Base-by-base conservation (phyloP, 2,113 vertebrate genomes). In the Anolis carolinensis region DNA sequence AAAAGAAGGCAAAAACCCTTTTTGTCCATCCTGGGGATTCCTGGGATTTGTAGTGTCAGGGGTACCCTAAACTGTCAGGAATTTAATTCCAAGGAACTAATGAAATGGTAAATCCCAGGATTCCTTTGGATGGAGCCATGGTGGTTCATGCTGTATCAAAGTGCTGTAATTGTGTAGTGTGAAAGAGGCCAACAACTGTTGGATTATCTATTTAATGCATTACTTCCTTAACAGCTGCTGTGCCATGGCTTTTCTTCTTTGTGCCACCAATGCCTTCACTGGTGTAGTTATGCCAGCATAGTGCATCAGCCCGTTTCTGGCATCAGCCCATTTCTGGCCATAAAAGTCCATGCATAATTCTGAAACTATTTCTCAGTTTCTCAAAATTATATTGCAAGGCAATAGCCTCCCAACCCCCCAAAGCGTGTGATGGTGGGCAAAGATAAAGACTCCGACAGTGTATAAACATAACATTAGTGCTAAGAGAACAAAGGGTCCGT, bases 391-490 rank as follows among this genome's bases (percentile, higher is more conserved):
- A 55, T 68, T 79, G 71, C 84, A 44, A 75, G 89, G 86, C 11
- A 3, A 30, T n/a, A 87, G 87, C 85, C 84, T 67, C 8, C 11
- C 89, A 83, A 90, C 88, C 76, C 85, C 76, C 92, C 92, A 82
- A 59, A 83, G 86, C 87, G 86, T 72, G 74, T 74, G 84, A 86
- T 84, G 71, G 87, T 90, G 67, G 88, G 59, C 84, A 89, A 72
- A 71, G 80, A 89, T 88, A 91, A 83, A 68, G 82, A 75, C 5
- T 79, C 44, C 76, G 14, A 83, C 0, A 13, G 55, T 79, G 79
- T 87, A 75, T 90, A 92, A 93, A 90, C 89, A 88, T 62, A 86
- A 72, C 65, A 82, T 72, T 89, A 89, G 16, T 80, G 82, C 87
- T 81, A 89, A 76, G 25, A 4, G 78, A 89, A 87, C 27, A 85